phyloP scores from a whole-genome alignment of 2,797 vertebrate genomes.

The Lagodon rhomboides region DNA sequence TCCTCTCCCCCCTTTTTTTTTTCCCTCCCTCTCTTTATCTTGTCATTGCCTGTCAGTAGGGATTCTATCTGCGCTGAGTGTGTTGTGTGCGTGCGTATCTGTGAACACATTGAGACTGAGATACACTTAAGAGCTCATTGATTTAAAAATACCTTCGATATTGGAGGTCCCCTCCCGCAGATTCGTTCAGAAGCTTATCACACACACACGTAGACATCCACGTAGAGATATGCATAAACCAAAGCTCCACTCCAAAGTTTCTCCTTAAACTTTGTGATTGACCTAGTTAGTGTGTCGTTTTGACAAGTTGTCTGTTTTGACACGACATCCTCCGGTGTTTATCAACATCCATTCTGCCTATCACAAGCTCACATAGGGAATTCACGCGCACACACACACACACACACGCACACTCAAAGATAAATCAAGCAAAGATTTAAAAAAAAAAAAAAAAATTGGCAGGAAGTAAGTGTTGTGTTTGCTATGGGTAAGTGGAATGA shows the following conservation, averaged over 20 bases:
- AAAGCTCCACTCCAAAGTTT: conserved; percentile 85
- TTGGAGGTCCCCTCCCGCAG: conserved; percentile 83
- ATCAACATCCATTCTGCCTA: conserved; percentile 84
- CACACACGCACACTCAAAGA: conserved; percentile 55
- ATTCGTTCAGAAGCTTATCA: conserved; percentile 83
- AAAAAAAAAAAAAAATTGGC: conserved; percentile 41
- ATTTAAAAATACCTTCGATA: conserved; percentile 90
- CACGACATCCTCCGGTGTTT: conserved; percentile 86
- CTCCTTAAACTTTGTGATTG: conserved; percentile 87
- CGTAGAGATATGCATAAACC: conserved; percentile 76
- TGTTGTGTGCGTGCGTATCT: conserved; percentile 77
- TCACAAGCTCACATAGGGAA: conserved; percentile 80
- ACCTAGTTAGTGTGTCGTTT: conserved; percentile 85
- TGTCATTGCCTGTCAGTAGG: conserved; percentile 87
- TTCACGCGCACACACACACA: conserved; percentile 27
- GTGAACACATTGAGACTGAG: conserved; percentile 82
- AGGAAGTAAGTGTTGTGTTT: conserved; percentile 61
- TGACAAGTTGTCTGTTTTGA: conserved; percentile 86
- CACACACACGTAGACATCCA: conserved; percentile 64
- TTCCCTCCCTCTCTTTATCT: conserved; percentile 82
- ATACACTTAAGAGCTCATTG: conserved; percentile 87
- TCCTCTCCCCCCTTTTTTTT: conserved; percentile 71
- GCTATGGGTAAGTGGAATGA: conserved; percentile 50
- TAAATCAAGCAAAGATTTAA: conserved; percentile 69
- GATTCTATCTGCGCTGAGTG: conserved; percentile 82